Conservation (phyloP, 2,888 invertebrate genomes). For the Eupithecia tripunctaria region DNA sequence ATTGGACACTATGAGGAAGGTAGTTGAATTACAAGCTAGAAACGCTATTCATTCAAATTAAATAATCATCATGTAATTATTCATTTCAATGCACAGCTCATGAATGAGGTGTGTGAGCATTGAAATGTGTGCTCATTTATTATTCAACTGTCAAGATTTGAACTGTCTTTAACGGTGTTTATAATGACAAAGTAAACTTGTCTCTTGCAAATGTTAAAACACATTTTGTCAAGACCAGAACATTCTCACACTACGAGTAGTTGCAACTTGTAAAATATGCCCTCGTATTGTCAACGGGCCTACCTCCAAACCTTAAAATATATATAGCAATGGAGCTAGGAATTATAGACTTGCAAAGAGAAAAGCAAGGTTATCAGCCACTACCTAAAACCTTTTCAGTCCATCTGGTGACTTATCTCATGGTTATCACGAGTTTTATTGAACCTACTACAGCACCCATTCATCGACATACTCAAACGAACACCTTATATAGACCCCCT, state of each 20-base stretch:
- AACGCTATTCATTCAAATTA: conserved; percentile 5
- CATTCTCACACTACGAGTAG: not conserved
- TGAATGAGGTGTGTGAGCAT: conserved; percentile 51
- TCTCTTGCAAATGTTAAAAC: conserved; percentile 40
- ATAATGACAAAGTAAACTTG: conserved; percentile 50
- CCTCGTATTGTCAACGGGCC: not conserved
- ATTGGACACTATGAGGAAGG: not conserved
- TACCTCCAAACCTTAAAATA: not conserved
- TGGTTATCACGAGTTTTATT: conserved; percentile 64
- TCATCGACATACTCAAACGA: conserved; percentile 63
- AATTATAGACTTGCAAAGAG: conserved; percentile 56
- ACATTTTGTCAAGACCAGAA: conserved; percentile 17
- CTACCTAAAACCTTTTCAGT: conserved; percentile 18
- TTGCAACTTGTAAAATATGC: not conserved
- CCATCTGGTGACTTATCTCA: conserved; percentile 78
- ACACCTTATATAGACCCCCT: conserved; percentile 57
- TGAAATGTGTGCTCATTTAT: conserved; percentile 54
- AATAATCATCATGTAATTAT: not conserved
- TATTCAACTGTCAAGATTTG: conserved; percentile 58
- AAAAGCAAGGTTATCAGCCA: conserved; percentile 79
- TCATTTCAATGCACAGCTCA: conserved; percentile 43
- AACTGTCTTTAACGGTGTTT: conserved; percentile 52
- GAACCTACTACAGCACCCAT: conserved; percentile 58
- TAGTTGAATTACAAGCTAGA: not conserved
- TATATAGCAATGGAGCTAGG: not conserved